Conservation (phyloP, 2,888 invertebrate genomes). For the Lasioglossum figueresi region DNA sequence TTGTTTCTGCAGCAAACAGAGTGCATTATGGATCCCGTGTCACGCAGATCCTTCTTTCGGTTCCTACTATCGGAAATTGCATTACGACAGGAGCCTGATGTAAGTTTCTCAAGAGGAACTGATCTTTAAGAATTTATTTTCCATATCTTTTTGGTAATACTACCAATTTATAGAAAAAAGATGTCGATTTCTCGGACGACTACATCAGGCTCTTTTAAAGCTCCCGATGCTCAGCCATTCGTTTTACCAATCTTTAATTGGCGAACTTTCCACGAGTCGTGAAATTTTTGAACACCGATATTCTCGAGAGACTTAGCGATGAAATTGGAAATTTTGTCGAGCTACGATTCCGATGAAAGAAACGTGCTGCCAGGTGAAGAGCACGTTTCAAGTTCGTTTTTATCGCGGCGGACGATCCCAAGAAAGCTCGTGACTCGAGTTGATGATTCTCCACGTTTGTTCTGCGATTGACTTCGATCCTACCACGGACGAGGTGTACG, state of each 20-base stretch:
- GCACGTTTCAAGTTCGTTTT: neutral
- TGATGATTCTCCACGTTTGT: neutral
- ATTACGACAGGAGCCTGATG: neutral
- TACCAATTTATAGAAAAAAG: too few relatives aligned
- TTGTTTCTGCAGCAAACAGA: conserved; percentile 86
- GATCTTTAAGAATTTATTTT: neutral
- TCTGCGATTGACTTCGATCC: neutral
- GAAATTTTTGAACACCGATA: neutral
- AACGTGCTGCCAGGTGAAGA: neutral
- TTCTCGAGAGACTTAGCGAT: neutral
- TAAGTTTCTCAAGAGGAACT: neutral
- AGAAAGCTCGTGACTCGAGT: conserved; percentile 24
- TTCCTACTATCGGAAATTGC: neutral
- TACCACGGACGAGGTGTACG: neutral
- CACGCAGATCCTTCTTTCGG: neutral
- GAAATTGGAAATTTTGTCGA: neutral
- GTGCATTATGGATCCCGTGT: neutral
- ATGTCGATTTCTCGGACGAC: neutral
- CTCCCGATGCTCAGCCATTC: neutral
- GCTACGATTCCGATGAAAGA: neutral
- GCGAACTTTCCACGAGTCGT: neutral
- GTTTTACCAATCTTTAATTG: neutral
- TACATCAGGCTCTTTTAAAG: neutral
- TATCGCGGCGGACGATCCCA: neutral
- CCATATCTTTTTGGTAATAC: too few relatives aligned